Evolutionary conservation across 2,797 vertebrate genomes (phyloP).

Genomic region (Tenualosa thibaudeaui): DNA sequence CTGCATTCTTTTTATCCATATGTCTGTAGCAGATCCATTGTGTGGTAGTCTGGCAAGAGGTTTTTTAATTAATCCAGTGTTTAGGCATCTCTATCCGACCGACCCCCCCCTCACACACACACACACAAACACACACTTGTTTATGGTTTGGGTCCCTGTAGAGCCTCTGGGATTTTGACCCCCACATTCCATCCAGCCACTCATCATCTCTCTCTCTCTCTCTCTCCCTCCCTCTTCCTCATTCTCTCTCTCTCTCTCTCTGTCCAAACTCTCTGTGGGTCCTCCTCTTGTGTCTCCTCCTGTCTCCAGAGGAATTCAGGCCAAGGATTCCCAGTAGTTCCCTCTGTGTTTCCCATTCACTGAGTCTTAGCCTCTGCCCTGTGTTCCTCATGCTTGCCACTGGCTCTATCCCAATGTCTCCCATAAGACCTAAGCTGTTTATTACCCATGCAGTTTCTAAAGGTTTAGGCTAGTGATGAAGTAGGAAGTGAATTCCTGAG

Average conservation of each 20-base stretch:
- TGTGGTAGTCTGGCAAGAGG: too few species aligned
- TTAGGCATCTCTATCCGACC: too few species aligned
- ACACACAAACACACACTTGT: not conserved
- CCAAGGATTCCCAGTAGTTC: not conserved
- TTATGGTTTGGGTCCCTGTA: not conserved
- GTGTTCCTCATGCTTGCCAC: not conserved
- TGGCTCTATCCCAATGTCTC: too few species aligned
- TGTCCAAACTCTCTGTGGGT: not conserved
- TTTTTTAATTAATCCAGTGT: too few species aligned
- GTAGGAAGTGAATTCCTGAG: too few species aligned
- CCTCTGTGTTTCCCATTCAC: not conserved
- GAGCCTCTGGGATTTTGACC: conserved; percentile 9
- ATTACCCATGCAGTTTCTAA: too few species aligned
- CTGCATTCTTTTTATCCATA: too few species aligned
- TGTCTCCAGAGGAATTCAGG: not conserved
- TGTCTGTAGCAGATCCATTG: too few species aligned
- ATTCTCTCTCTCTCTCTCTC: not conserved
- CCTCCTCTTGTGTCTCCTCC: not conserved
- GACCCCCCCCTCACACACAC: not conserved
- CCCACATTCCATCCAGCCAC: conserved; percentile 47
- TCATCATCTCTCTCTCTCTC: not conserved
- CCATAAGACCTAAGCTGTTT: too few species aligned
- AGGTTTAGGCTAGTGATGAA: too few species aligned
- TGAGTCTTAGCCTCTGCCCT: too few species aligned
- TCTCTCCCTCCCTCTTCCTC: too few species aligned